phyloP scores from a whole-genome alignment of 2,113 vertebrate genomes.

The Hyperopisus bebe region DNA sequence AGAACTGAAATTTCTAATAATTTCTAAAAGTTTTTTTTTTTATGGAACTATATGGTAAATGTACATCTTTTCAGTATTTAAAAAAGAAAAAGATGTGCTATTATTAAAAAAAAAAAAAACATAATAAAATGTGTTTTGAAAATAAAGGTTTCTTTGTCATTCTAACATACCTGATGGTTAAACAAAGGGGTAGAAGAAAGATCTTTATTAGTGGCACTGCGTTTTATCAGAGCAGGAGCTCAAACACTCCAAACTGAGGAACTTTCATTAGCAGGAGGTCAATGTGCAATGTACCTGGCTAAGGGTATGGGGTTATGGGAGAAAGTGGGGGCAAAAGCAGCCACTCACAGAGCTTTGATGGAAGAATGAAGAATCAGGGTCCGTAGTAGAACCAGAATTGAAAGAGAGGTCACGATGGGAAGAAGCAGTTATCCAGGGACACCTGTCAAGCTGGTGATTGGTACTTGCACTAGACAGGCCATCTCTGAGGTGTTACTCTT shows the following conservation, averaged over 20 bases:
- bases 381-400: neutral
- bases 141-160: neutral
- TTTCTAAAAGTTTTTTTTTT: neutral
- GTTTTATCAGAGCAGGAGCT: neutral
- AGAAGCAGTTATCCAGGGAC: constrained; percentile 32
- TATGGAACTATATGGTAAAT: neutral
- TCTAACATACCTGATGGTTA: neutral
- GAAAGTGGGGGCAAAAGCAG: constrained; percentile 12
- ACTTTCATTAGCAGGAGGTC: neutral
- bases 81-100: neutral
- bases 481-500: constrained; percentile 52
- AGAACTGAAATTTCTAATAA: neutral
- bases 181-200: neutral
- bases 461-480: constrained; percentile 12
- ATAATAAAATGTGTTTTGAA: constrained; percentile 18
- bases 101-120: neutral
- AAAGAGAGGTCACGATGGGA: constrained; percentile 41
- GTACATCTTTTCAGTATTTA: neutral
- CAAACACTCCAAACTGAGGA: neutral
- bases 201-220: neutral
- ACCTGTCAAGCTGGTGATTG: constrained; percentile 30
- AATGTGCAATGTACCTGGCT: neutral
- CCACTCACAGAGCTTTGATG: constrained; percentile 40
- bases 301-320: neutral
- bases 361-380: constrained; percentile 23